Conservation (phyloP, 53 echinoderm and acorn worm species). For the Echinarachnius parma region DNA sequence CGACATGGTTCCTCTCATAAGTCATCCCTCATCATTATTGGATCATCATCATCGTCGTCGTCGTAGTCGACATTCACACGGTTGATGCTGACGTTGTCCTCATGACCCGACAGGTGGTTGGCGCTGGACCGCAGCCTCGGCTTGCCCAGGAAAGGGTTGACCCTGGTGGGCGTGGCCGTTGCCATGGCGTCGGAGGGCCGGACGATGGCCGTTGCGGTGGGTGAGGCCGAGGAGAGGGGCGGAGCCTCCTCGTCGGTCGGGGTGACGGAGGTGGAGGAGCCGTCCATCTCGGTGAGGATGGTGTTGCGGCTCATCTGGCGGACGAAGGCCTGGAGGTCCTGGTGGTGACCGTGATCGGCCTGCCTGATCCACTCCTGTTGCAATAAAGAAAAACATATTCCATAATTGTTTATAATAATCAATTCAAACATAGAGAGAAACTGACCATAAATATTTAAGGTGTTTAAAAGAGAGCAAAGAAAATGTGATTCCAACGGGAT, state of each 20-base stretch:
- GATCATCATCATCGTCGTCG: slow-evolving; percentile 8
- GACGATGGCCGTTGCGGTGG: slow-evolving; percentile 29
- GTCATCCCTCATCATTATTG: neutral
- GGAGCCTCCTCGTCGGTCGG: slow-evolving; percentile 12
- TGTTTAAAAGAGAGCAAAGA: too few relatives aligned
- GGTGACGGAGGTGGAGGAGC: slow-evolving; percentile 5
- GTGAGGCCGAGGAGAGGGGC: slow-evolving; percentile 16
- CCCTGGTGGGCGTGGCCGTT: slow-evolving; percentile 27
- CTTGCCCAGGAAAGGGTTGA: slow-evolving; percentile 33
- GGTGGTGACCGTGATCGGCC: slow-evolving; percentile 59
- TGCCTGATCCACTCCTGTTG: slow-evolving; percentile 77
- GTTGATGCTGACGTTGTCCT: neutral
- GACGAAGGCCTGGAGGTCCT: slow-evolving; percentile 75
- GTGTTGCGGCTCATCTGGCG: slow-evolving; percentile 72
- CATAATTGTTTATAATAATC: too few relatives aligned
- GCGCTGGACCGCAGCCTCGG: neutral
- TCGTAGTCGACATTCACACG: neutral
- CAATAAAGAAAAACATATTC: too few relatives aligned
- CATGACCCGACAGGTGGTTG: neutral
- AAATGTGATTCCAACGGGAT: too few relatives aligned
- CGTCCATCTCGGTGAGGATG: slow-evolving; percentile 30
- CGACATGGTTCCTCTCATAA: slow-evolving; percentile 5
- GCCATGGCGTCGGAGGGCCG: slow-evolving; percentile 32
- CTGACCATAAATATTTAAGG: too few relatives aligned
- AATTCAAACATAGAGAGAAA: too few relatives aligned